These are phyloP conservation scores for Hymenochirus boettgeri DNA, from an alignment of 2,113 vertebrate genomes.

Conservation along the genomic window DNA sequence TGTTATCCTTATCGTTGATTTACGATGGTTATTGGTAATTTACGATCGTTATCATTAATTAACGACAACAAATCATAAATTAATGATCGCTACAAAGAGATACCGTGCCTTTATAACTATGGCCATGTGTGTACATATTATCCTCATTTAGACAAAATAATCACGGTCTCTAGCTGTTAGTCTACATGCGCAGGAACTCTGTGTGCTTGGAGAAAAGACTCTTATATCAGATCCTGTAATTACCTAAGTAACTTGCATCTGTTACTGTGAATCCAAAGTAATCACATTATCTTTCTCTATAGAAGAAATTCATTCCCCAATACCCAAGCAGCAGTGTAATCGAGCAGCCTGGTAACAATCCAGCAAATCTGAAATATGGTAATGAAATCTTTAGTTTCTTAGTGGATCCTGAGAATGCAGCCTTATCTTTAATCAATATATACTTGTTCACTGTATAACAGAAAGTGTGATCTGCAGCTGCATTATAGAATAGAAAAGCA, in stretches of 20 bases:
- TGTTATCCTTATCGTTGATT: too few species aligned
- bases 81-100: too few species aligned
- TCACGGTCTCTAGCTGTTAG: too few species aligned
- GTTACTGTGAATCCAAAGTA: slow-evolving; percentile 28
- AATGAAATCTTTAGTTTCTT: slow-evolving; percentile 1
- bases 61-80: too few species aligned
- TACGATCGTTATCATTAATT: too few species aligned
- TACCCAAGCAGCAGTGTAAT: slow-evolving; percentile 28
- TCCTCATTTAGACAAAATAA: too few species aligned
- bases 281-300: slow-evolving; percentile 34
- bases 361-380: too few species aligned
- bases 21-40: too few species aligned
- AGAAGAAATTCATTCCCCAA: slow-evolving; percentile 28
- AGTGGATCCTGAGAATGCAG: background rate
- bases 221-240: slow-evolving; percentile 38
- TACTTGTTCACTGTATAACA: background rate
- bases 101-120: too few species aligned
- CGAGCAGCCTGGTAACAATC: slow-evolving; percentile 15
- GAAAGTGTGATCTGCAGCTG: background rate
- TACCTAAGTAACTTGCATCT: slow-evolving; percentile 32
- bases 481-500: background rate
- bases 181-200: background rate
- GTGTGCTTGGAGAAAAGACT: slow-evolving; percentile 19
- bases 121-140: too few species aligned
- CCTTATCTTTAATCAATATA: background rate